Evolutionary conservation across 2,797 vertebrate genomes (phyloP), one percentile per base, ranked within the genome.

Genomic region (Clarias laeviceps): DNA sequence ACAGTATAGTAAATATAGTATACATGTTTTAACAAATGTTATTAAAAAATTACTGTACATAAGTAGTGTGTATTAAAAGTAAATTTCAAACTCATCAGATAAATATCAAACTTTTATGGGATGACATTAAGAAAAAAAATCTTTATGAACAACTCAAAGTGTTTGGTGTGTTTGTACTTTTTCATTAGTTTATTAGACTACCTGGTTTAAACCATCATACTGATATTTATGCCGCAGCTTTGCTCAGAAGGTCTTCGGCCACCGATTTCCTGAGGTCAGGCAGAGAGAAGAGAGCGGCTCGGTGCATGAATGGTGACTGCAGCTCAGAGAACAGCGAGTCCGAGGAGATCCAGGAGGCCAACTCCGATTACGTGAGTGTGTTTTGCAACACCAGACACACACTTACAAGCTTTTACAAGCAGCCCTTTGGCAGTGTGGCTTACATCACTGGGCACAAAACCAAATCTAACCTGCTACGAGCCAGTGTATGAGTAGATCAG

Each of bases 221-320:
- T n/a, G 24, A 20, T n/a, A 61, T 69, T 73, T 83, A 34, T 93
- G 92, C 91, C 32, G 82, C 54, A 95, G 93, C 91, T 11, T 86
- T 94, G 84, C 88, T 94, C 86, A 92, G 88, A 77, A 95, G 94
- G 88, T 93, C 94, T 0, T 86, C 92, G 6, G 94, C 94, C 0
- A 88, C 76, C 0, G 90, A 92, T 84, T 95, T 95, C 88, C 90
- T 94, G 72, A 91, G 91, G 74, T 91, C 88, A 59, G 88, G 73
- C 37, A 89, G 92, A 85, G 91, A 93, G 82, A 93, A 88, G 80
- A 90, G 91, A 40, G 74, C 86, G 0, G 81, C 88, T 1, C 93
- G 93, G 82, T 95, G 94, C 90, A 90, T 88, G 77, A 88, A 87
- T 32, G 93, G 86, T 74, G 92, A 88, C 77, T 95, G 94, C 90